Evolutionary conservation across 2,113 vertebrate species (phyloP).

Genomic region (Podocnemis expansa): DNA sequence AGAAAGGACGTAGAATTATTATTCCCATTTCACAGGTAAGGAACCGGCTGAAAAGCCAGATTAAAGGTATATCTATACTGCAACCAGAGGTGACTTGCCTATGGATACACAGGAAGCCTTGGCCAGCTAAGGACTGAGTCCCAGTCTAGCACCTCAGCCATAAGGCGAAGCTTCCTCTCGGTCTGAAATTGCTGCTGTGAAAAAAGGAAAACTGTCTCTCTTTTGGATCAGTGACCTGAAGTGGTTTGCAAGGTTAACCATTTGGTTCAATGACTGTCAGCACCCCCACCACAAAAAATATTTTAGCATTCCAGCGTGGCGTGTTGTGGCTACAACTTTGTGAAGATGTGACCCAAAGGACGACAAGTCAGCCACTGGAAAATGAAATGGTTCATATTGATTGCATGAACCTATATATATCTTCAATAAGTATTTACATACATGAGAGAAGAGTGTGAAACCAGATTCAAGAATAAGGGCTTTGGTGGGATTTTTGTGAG

Average conservation of each 20-base stretch:
- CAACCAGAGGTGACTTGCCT: background rate
- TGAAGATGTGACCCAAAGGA: background rate
- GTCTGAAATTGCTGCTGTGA: background rate
- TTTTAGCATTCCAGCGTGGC: background rate
- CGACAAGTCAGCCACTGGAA: background rate
- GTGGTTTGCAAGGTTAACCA: no score
- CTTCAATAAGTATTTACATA: background rate
- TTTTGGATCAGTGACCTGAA: background rate
- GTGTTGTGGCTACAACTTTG: background rate
- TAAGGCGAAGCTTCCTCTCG: rapidly evolving
- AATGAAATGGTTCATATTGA: background rate
- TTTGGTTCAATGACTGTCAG: no score
- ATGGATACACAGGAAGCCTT: background rate
- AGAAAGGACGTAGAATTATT: background rate
- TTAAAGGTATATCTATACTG: background rate
- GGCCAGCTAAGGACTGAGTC: background rate
- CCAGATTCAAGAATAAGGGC: background rate
- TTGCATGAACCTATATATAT: background rate
- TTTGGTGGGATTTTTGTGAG: background rate
- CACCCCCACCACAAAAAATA: no score
- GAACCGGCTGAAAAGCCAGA: background rate
- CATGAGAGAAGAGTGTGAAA: background rate
- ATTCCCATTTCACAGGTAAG: background rate
- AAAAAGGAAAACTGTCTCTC: rapidly evolving
- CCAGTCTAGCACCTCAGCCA: rapidly evolving